Evolutionary conservation across 2,888 invertebrate genomes (phyloP).

Genomic region (Nephrotoma appendiculata): DNA sequence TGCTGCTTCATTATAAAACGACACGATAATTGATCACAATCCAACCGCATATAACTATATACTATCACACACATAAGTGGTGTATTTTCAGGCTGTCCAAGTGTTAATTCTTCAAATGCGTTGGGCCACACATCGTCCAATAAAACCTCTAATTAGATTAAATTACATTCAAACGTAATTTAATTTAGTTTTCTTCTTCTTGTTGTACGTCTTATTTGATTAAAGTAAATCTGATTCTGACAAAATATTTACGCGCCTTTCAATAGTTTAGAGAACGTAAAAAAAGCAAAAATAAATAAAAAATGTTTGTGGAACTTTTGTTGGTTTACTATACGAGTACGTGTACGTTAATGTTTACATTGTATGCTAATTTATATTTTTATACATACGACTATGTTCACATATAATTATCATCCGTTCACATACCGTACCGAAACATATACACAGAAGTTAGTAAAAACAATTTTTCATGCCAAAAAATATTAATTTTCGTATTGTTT

Average conservation of each 20-base stretch:
- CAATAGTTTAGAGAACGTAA: not conserved
- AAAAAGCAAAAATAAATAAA: not conserved
- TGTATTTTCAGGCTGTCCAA: no score
- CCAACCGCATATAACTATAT: no score
- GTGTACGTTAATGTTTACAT: not conserved
- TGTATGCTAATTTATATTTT: not conserved
- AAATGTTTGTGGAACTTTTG: not conserved
- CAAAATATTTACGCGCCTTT: not conserved
- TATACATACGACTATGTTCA: not conserved
- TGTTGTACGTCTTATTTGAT: not conserved
- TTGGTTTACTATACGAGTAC: not conserved
- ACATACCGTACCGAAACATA: not conserved
- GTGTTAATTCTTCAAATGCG: not conserved
- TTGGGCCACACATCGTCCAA: not conserved
- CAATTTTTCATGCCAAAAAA: not conserved
- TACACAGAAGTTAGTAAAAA: not conserved
- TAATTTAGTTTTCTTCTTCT: not conserved
- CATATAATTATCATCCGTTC: not conserved
- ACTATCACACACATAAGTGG: no score
- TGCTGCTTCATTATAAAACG: no score
- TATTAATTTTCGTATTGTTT: not conserved
- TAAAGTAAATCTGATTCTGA: not conserved
- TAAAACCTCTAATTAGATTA: not conserved
- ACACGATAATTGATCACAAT: no score
- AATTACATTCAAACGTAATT: not conserved